Percentiles rank a stretch among this genome's conserved stretches.
These are phyloP conservation scores for Euphydryas editha DNA, from an alignment of 2,888 invertebrate genomes.

Conservation along the genomic window DNA sequence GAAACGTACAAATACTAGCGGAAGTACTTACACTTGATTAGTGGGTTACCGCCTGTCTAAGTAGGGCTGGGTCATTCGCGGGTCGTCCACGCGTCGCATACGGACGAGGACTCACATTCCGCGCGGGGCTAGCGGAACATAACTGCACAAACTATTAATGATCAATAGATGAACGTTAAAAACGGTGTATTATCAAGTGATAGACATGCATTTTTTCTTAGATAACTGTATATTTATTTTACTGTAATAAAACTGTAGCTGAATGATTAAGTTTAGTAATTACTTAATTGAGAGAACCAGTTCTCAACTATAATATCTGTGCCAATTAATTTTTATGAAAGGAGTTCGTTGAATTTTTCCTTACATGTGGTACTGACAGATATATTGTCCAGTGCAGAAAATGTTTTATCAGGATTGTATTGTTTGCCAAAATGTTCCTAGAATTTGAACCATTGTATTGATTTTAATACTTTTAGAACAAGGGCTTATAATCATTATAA, in stretches of 20 bases:
- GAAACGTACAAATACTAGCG: slow-evolving; percentile 38
- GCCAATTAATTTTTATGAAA: not conserved
- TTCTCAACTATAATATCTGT: not conserved
- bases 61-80: slow-evolving; percentile 42
- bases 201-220: not conserved
- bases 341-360: not conserved
- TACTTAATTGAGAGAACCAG: not conserved
- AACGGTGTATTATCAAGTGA: slow-evolving; percentile 12
- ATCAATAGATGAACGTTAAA: slow-evolving; percentile 1
- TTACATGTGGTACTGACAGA: not conserved
- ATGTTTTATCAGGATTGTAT: not conserved
- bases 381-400: not conserved
- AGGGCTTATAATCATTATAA: no score
- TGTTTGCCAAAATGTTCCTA: not conserved
- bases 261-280: not conserved
- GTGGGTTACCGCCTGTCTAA: slow-evolving; percentile 40
- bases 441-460: not conserved
- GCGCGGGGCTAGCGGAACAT: slow-evolving; percentile 69
- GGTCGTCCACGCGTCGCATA: slow-evolving; percentile 52
- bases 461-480: no score
- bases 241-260: not conserved
- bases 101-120: slow-evolving; percentile 56
- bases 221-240: not conserved
- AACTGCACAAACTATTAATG: slow-evolving; percentile 56
- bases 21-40: slow-evolving; percentile 41